These are phyloP conservation scores for Micromys minutus DNA, from an alignment of 2,113 vertebrate genomes.

Conservation along the genomic window DNA sequence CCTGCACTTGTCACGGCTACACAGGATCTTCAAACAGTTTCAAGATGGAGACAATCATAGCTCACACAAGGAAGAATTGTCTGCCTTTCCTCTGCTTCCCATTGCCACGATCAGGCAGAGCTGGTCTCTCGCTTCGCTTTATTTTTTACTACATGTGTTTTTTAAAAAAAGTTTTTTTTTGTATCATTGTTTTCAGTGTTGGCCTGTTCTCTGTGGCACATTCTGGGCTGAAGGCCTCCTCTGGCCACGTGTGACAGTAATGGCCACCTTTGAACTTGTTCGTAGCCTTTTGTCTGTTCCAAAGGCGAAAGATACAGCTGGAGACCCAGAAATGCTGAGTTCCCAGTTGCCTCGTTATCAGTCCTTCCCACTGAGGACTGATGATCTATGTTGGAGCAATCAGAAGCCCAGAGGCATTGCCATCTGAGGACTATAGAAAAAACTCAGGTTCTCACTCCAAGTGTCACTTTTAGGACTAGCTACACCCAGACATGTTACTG, in stretches of 20 bases:
- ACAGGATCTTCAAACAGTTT: not conserved
- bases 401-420: not conserved
- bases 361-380: no score
- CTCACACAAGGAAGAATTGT: not conserved
- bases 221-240: not conserved
- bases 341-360: not conserved
- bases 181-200: not conserved
- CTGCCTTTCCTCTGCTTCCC: not conserved
- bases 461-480: not conserved
- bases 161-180: not conserved
- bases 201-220: not conserved
- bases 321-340: not conserved
- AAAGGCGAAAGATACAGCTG: not conserved
- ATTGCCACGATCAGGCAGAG: not conserved
- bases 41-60: not conserved
- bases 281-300: not conserved
- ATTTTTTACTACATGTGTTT: not conserved
- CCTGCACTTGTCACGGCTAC: not conserved
- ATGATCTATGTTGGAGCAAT: not conserved
- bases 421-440: not conserved
- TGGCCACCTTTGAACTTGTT: not conserved
- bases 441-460: not conserved
- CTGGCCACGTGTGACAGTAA: fast-evolving
- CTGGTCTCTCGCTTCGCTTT: not conserved
- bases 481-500: fast-evolving